Evolutionary conservation across 2,113 vertebrate species (phyloP).

Genomic region (Pitta sordida): DNA sequence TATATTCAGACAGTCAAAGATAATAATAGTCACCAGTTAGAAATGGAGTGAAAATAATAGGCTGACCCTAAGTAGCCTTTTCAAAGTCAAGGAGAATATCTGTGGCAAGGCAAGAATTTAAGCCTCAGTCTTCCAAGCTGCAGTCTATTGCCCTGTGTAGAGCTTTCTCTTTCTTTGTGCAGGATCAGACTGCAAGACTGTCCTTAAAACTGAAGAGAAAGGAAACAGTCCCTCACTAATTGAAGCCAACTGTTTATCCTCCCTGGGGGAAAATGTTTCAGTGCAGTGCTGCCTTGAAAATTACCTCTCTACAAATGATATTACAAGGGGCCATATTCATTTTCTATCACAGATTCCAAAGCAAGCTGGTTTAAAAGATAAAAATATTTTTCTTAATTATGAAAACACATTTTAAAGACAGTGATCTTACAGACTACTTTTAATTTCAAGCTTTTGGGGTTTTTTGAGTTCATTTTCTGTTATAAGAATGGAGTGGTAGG

Average conservation of each 20-base stretch:
- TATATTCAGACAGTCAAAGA: background rate
- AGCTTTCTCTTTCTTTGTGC: background rate
- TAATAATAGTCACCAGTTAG: background rate
- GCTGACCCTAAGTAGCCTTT: background rate
- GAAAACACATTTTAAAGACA: conserved; percentile 20
- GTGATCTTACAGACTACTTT: background rate
- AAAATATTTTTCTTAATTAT: conserved; percentile 39
- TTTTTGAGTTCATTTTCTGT: background rate
- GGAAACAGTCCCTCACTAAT: conserved; percentile 47
- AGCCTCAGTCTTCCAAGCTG: background rate
- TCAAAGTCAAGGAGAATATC: conserved; percentile 2
- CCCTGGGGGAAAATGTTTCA: conserved; percentile 42
- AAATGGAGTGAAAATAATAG: background rate
- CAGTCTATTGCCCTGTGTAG: background rate
- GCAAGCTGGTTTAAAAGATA: conserved; percentile 30
- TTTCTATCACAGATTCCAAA: conserved; percentile 26
- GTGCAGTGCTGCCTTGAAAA: conserved; percentile 48
- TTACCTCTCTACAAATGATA: conserved; percentile 46
- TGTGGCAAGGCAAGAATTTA: background rate
- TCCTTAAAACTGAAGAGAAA: conserved; percentile 46
- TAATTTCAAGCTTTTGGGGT: background rate
- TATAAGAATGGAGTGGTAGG: background rate
- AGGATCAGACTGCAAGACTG: conserved; percentile 20
- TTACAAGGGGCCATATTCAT: conserved; percentile 34
- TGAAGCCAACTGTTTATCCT: conserved; percentile 60